Conservation (phyloP, 2,888 invertebrate genomes). For the Eristalis tenax region DNA sequence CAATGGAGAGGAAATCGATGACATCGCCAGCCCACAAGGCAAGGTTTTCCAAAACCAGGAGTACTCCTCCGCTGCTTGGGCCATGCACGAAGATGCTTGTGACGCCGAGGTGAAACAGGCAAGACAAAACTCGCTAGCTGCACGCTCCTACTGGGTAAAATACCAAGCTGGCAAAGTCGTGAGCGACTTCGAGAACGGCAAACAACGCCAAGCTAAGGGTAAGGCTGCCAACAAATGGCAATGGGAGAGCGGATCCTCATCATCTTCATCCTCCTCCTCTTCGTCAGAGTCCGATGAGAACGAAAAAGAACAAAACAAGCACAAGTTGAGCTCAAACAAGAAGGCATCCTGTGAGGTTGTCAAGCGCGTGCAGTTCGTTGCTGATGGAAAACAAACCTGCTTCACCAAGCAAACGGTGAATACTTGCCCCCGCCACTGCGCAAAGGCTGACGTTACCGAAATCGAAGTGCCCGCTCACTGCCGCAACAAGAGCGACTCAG, state of each 20-base stretch:
- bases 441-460: constrained; percentile 76
- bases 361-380: constrained; percentile 83
- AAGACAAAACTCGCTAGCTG: constrained; percentile 80
- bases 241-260: constrained; percentile 57
- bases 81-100: constrained; percentile 81
- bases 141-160: constrained; percentile 79
- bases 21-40: constrained; percentile 84
- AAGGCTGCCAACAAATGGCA: constrained; percentile 57
- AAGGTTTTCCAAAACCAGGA: constrained; percentile 82
- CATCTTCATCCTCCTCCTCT: constrained; percentile 52
- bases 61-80: constrained; percentile 84
- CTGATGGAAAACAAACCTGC: constrained; percentile 83
- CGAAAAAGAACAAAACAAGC: constrained; percentile 15
- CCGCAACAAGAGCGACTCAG: constrained; percentile 74
- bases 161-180: constrained; percentile 80
- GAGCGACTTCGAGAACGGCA: constrained; percentile 78
- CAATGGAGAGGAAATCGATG: constrained; percentile 84
- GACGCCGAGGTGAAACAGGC: constrained; percentile 81
- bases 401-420: constrained; percentile 84
- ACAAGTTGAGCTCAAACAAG: not conserved
- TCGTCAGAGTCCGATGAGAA: constrained; percentile 53
- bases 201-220: constrained; percentile 44
- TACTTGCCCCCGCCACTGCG: constrained; percentile 83
- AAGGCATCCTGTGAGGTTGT: constrained; percentile 73
- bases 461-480: constrained; percentile 81